These are phyloP conservation scores for Mus minutoides DNA, from an alignment of 2,797 vertebrate species.

Conservation along the genomic window DNA sequence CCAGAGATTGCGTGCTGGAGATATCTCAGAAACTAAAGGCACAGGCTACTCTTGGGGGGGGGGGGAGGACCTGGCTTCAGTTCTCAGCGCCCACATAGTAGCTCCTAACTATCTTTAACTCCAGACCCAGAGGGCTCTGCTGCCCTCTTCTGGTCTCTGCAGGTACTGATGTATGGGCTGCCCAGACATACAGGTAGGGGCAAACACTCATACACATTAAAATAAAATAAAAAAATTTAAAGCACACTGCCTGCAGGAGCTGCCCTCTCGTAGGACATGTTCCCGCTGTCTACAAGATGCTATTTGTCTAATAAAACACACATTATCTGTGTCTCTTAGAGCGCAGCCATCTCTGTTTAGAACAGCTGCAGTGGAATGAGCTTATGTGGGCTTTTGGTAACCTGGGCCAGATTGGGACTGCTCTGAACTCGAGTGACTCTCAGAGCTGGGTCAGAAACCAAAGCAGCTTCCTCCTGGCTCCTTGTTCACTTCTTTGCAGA, in stretches of 20 bases:
- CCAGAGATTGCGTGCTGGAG: no score
- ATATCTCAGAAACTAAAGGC: no score
- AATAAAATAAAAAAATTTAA: no score
- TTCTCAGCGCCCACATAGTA: background rate
- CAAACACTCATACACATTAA: background rate
- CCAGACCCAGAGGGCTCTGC: background rate
- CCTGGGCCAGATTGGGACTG: background rate
- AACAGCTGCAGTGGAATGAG: conserved; percentile 34
- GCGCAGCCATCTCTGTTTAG: conserved; percentile 68
- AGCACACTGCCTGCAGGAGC: conserved; percentile 80
- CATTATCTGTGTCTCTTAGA: conserved; percentile 81
- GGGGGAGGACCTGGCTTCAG: background rate
- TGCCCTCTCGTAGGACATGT: conserved; percentile 83
- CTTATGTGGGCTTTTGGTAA: conserved; percentile 20
- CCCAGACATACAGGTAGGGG: background rate
- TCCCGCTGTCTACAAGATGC: conserved; percentile 87
- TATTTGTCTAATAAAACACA: conserved; percentile 80
- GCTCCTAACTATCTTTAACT: background rate
- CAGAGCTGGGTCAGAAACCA: background rate
- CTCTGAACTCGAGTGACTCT: background rate
- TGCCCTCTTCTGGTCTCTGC: background rate
- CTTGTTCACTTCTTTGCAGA: background rate
- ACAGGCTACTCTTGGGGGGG: background rate
- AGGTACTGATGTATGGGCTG: background rate
- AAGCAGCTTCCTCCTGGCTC: background rate